Evolutionary conservation across 2,113 vertebrate species (phyloP).

Genomic region (Morone saxatilis): DNA sequence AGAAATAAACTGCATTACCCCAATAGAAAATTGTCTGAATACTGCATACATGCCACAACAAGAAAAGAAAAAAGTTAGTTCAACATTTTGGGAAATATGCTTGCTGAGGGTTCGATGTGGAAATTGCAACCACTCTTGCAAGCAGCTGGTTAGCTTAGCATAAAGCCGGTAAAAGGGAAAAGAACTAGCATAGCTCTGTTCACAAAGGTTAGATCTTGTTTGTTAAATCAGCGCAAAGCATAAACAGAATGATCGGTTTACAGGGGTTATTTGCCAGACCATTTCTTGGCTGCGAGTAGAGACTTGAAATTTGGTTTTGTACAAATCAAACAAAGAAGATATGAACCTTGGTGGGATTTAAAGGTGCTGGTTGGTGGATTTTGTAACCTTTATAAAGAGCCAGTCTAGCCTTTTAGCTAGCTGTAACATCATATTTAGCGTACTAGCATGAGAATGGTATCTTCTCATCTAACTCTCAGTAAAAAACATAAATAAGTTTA

Average conservation of each 20-base stretch:
- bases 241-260: background rate
- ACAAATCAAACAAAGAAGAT: background rate
- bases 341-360: background rate
- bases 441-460: too few species aligned
- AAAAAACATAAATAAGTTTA: too few species aligned
- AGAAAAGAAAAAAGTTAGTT: background rate
- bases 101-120: background rate
- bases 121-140: background rate
- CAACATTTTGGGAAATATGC: background rate
- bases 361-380: background rate
- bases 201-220: background rate
- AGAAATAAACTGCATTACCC: background rate
- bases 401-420: background rate
- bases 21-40: background rate
- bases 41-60: background rate
- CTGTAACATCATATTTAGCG: too few species aligned
- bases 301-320: background rate
- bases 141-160: background rate
- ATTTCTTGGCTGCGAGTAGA: background rate
- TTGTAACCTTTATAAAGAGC: background rate
- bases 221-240: background rate
- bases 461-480: too few species aligned
- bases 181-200: too few species aligned
- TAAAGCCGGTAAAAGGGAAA: background rate
- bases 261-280: background rate